Base-by-base conservation (phyloP, 1,140 invertebrate genomes). In the Prorops nasuta region DNA sequence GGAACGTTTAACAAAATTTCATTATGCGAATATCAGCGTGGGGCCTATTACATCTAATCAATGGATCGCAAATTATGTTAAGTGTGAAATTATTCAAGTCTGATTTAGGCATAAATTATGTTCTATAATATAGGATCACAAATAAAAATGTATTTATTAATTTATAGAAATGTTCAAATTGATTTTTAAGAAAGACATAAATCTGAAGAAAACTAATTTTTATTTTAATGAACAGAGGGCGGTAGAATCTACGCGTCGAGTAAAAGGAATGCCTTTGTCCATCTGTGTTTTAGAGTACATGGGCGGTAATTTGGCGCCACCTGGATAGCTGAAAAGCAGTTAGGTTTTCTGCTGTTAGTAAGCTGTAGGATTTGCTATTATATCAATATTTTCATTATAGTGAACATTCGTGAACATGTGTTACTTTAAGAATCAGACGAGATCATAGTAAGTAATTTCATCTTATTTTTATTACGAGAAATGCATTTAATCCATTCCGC, bases 1-100 rank as follows among this genome's bases (percentile, higher is more conserved):
- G 0, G 92, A 92, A 59, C 80, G 84, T 49, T 67, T 94, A 32
- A 80, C 83, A 0, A 92, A 93, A 73, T 88, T 88, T 44, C 79
- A 73, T 7, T 87, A 79, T 69, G 77, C 80, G 15, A 74, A 75
- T 43, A 57, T 87, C 1, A 66, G 76, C 51, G 58, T 83, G n/a
- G 63, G 50, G 44, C 63, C 70, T 3, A 22, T 49, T 7, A 3
- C 10, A 7, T 49, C 62, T 28, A 58, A 54, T 9, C 45, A 47
- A 19, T 78, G 74, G 74, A 54, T 60, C 14, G 44, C 67, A 12
- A 46, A 64, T 19, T 63, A 58, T 45, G 44, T 77, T 48, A 66
- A 66, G 14, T 76, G 72, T 38, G 72, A 76, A 60, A 69, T 77
- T 16, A 50, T 61, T 1, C 74, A 71, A 72, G 49, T 77, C 36